Conservation (phyloP, 2,113 vertebrate species). For the Dipodomys spectabilis region DNA sequence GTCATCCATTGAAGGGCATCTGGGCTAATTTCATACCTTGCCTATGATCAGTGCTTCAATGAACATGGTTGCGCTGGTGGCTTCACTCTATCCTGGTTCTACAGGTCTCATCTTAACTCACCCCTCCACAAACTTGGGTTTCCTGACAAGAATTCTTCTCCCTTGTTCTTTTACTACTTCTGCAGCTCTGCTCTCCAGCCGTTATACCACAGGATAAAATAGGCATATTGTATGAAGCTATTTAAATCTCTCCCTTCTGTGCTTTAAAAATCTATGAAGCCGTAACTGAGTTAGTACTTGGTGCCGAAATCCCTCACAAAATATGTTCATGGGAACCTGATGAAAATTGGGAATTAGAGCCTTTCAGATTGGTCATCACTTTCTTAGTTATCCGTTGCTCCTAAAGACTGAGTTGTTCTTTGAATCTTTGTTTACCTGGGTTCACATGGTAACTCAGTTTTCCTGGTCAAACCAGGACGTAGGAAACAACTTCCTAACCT, state of each 20-base stretch:
- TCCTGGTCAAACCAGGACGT: not conserved
- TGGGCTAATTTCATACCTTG: too few species aligned
- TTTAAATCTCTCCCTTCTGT: not conserved
- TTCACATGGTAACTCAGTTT: not conserved
- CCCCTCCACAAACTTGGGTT: not conserved
- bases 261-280: not conserved
- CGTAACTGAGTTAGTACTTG: not conserved
- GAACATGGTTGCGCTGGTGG: too few species aligned
- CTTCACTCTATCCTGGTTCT: not conserved
- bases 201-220: not conserved
- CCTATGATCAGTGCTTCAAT: too few species aligned
- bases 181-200: not conserved
- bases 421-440: not conserved
- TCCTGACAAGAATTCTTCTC: not conserved
- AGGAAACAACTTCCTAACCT: not conserved
- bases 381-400: not conserved
- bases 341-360: not conserved
- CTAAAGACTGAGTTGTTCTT: not conserved
- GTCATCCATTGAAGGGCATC: too few species aligned
- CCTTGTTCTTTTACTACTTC: not conserved
- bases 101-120: not conserved
- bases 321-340: not conserved
- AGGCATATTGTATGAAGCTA: not conserved
- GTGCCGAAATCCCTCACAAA: slow-evolving; percentile 6
- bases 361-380: not conserved